Conservation (phyloP, 2,113 vertebrate species). For the Actenoides lindsayi region DNA sequence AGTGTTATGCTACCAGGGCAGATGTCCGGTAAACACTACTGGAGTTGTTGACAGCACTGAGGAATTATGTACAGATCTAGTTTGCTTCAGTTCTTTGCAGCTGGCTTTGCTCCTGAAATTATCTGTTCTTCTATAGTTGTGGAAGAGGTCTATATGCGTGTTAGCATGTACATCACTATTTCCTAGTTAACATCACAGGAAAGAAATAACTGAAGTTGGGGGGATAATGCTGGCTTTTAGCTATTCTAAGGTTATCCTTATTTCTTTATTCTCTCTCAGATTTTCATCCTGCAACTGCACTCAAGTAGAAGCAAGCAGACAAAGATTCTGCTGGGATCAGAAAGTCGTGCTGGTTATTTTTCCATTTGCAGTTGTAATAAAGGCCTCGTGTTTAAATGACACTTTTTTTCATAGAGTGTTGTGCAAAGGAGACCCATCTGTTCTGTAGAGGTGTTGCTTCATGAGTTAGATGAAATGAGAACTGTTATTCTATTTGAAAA, state of each 20-base stretch:
- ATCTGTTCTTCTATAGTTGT: background rate
- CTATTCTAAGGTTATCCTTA: background rate
- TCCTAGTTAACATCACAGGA: background rate
- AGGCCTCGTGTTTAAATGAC: conserved; percentile 30
- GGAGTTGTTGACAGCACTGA: background rate
- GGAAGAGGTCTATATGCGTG: background rate
- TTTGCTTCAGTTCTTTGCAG: background rate
- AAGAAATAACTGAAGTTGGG: background rate
- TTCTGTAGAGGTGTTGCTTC: conserved; percentile 19
- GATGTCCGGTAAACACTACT: background rate
- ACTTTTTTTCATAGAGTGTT: background rate
- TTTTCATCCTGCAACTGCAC: background rate
- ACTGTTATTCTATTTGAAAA: conserved; percentile 27
- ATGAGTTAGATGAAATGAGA: background rate
- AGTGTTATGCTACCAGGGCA: background rate
- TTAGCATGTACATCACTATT: background rate
- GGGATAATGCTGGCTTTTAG: background rate
- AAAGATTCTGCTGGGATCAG: conserved; percentile 5
- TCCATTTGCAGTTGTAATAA: background rate
- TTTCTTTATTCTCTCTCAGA: background rate
- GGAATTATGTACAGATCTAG: background rate
- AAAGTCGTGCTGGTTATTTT: background rate
- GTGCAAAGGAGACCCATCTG: background rate
- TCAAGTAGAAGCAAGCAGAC: background rate
- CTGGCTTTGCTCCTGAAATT: background rate